Percentiles rank a stretch among this genome's conserved stretches.
Conservation (phyloP, 2,888 invertebrate genomes). For the Dryococelus australis region DNA sequence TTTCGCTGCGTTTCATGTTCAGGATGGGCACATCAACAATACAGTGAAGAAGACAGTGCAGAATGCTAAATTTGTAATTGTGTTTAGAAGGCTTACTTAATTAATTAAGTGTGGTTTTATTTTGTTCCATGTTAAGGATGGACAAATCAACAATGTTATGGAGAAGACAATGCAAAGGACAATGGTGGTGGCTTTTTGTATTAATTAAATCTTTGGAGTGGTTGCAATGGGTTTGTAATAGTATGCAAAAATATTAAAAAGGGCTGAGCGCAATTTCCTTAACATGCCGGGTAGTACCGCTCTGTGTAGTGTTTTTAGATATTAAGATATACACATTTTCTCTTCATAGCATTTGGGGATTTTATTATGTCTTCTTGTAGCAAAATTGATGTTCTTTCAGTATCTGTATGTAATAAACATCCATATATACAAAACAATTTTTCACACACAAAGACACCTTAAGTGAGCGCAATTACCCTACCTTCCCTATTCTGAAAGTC, state of each 20-base stretch:
- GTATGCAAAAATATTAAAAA: neutral
- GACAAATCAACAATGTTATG: no score
- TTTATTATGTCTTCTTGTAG: neutral
- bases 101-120: no score
- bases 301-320: neutral
- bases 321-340: neutral
- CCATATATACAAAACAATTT: neutral
- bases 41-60: no score
- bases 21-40: no score
- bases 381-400: neutral
- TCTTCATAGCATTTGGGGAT: neutral
- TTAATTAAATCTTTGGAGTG: neutral
- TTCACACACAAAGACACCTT: neutral
- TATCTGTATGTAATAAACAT: neutral
- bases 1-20: no score
- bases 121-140: no score
- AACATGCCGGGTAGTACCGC: neutral
- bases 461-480: slow-evolving; percentile 1
- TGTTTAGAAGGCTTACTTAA: no score
- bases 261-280: neutral
- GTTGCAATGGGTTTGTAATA: neutral
- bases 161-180: no score
- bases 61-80: no score
- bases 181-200: no score
- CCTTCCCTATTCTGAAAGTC: no score